phyloP scores from a whole-genome alignment of 2,113 vertebrate species.

The Plotosus lineatus region DNA sequence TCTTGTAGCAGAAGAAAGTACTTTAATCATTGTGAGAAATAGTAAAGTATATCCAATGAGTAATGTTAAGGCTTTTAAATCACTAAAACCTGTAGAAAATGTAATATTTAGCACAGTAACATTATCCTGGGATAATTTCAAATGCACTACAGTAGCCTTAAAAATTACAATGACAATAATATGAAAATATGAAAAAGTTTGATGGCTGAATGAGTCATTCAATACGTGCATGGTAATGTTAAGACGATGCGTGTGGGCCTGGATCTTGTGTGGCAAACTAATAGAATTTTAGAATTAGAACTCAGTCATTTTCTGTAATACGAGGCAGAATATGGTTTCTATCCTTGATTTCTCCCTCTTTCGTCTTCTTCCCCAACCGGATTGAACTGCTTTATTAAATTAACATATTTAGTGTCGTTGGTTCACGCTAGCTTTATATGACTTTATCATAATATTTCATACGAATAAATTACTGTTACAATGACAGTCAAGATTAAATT shows the following conservation, averaged over 20 bases:
- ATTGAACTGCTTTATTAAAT: constrained; percentile 17
- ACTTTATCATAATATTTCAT: neutral
- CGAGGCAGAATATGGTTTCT: constrained; percentile 8
- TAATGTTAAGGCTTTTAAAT: neutral
- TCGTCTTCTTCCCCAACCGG: constrained; percentile 18
- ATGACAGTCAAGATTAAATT: neutral
- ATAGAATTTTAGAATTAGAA: constrained; percentile 22
- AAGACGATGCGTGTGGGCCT: constrained; percentile 17
- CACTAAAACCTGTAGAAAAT: neutral
- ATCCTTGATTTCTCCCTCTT: constrained; percentile 16
- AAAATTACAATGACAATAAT: neutral
- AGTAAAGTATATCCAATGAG: neutral
- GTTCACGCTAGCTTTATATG: neutral
- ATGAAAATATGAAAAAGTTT: no score
- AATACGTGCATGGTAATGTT: neutral
- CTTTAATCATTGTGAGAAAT: neutral
- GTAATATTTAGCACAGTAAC: neutral
- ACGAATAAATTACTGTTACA: neutral
- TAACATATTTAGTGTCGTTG: neutral
- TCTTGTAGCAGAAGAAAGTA: neutral
- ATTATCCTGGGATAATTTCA: neutral
- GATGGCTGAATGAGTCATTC: neutral
- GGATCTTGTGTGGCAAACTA: neutral
- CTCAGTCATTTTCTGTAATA: constrained; percentile 29
- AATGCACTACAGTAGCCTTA: neutral